Conservation (phyloP, 2,888 invertebrate genomes). For the Amiota minor region DNA sequence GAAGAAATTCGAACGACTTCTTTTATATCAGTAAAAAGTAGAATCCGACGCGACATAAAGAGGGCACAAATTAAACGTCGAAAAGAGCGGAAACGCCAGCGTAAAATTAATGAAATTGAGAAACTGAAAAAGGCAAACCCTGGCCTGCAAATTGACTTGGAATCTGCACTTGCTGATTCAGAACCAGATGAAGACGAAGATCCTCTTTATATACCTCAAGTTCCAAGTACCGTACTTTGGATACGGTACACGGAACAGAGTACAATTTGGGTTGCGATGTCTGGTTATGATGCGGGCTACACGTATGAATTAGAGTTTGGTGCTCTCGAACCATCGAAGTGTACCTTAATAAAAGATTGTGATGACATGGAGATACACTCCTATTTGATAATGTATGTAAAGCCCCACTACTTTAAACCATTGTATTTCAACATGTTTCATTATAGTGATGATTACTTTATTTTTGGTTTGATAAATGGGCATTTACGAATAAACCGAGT, state of each 20-base stretch:
- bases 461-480: constrained; percentile 79
- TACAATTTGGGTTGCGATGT: constrained; percentile 78
- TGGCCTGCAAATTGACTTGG: constrained; percentile 77
- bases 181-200: constrained; percentile 76
- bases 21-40: constrained; percentile 78
- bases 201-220: constrained; percentile 76
- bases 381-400: constrained; percentile 75
- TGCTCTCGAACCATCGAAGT: constrained; percentile 73
- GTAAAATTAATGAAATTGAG: constrained; percentile 77
- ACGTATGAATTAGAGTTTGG: constrained; percentile 77
- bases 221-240: constrained; percentile 77
- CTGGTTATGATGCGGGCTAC: constrained; percentile 80
- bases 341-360: constrained; percentile 75
- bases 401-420: background rate
- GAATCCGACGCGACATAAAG: constrained; percentile 77
- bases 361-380: constrained; percentile 77
- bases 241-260: constrained; percentile 75
- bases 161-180: constrained; percentile 77
- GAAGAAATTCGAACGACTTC: constrained; percentile 69
- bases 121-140: constrained; percentile 76
- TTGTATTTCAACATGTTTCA: background rate
- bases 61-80: constrained; percentile 75
- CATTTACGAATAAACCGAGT: constrained; percentile 76
- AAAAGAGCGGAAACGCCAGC: constrained; percentile 75
- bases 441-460: constrained; percentile 75